A percentile compares a stretch with the other conserved stretches of the same genome.
Evolutionary conservation across 2,113 vertebrate species (phyloP).

Genomic region (Willisornis vidua): DNA sequence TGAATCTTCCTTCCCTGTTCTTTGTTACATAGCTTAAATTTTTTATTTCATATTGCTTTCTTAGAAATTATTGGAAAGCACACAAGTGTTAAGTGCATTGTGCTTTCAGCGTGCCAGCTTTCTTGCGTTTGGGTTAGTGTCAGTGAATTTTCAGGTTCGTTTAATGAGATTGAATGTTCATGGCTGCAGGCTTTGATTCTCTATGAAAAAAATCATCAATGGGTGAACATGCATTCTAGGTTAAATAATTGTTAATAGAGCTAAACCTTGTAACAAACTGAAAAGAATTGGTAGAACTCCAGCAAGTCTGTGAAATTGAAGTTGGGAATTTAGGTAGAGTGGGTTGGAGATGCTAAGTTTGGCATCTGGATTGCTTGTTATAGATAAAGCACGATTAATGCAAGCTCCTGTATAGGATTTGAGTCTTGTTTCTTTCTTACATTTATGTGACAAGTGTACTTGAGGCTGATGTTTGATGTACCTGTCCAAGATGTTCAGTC

Average conservation of each 20-base stretch:
- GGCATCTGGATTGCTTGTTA: neutral
- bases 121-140: neutral
- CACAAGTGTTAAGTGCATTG: neutral
- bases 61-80: neutral
- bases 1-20: neutral
- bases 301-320: neutral
- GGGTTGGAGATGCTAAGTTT: neutral
- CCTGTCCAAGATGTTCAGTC: neutral
- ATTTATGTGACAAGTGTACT: neutral
- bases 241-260: neutral
- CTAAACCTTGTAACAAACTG: neutral
- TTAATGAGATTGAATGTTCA: neutral
- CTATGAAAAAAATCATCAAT: neutral
- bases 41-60: neutral
- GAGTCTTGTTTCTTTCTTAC: neutral
- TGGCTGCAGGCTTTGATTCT: neutral
- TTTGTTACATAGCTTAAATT: neutral
- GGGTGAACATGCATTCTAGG: neutral
- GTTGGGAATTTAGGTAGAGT: neutral
- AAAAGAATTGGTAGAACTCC: neutral
- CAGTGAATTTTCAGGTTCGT: neutral
- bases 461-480: neutral
- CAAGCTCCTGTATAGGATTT: neutral
- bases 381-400: neutral
- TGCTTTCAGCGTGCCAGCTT: neutral